Base-by-base conservation (phyloP, 2,888 invertebrate species). In the Chrysolina americana region DNA sequence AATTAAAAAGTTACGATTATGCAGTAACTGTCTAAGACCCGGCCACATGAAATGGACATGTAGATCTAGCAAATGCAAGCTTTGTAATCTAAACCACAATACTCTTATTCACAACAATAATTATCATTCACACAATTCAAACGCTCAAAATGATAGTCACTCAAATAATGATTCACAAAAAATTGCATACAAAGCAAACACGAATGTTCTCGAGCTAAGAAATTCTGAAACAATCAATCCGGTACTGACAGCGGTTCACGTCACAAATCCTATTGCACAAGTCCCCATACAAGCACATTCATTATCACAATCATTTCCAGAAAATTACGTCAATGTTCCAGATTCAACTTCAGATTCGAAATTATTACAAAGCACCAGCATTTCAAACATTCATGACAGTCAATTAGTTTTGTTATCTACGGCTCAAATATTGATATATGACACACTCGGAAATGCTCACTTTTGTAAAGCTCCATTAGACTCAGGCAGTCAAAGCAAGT, bases 381-480 rank as follows among this genome's bases (percentile, higher is more conserved):
- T 19, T 9, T 2, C 15, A 48, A 4, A 15, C 48, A n/a, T 15
- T 15, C n/a, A 15, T n/a, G 44, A 47, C 65, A 17, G 44, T 23
- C 21, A 21, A 23, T 23, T 66, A 11, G 10, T 50, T n/a, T n/a
- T n/a, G n/a, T n/a, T n/a, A n/a, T n/a, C n/a, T n/a, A n/a, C n/a
- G n/a, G n/a, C n/a, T n/a, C n/a, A n/a, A n/a, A n/a, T n/a, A n/a
- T n/a, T n/a, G 17, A 50, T 66, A 48, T 19, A 66, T 50, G 66
- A 66, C 36, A 28, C 4, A 28, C 23, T 66, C 50, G 66, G 50
- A 23, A 66, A 66, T 9, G 15, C 47, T n/a, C 48, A 66, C 50
- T 23, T 28, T n/a, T 66, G 66, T 50, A 66, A 48, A 15, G 66
- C 66, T 50, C 28, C 23, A 21, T 50, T 66, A 36, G 66, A 66